These are phyloP conservation scores for Onthophagus taurus DNA, from an alignment of 1,140 invertebrate genomes.

Conservation along the genomic window DNA sequence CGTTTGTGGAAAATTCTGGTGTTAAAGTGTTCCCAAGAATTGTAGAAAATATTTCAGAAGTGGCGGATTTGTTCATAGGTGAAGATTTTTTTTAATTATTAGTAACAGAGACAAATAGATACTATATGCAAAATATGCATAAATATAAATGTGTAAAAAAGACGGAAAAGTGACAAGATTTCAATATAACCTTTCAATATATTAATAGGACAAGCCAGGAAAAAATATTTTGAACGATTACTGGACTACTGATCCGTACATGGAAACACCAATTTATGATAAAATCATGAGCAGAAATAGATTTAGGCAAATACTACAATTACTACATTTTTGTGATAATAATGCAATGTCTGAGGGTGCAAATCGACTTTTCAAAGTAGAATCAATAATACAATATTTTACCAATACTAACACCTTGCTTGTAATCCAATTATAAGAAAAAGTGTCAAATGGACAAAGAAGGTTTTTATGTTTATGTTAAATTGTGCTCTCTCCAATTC, in stretches of 20 bases:
- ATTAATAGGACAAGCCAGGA: neutral
- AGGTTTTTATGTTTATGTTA: constrained; percentile 1
- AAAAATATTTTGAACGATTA: constrained; percentile 3
- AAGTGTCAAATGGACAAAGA: neutral
- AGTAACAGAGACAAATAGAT: constrained; percentile 7
- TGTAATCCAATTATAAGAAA: constrained; percentile 1
- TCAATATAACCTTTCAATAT: constrained; percentile 2
- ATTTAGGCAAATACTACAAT: constrained; percentile 6
- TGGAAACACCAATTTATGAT: neutral
- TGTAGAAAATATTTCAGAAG: constrained; percentile 13
- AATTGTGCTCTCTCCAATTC: neutral
- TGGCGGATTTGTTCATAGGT: constrained; percentile 14
- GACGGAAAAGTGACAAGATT: neutral
- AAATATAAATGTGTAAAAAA: constrained; percentile 7
- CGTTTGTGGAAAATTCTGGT: neutral
- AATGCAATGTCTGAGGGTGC: neutral
- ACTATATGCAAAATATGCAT: constrained; percentile 30
- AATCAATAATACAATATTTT: constrained; percentile 7
- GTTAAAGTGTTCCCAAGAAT: neutral
- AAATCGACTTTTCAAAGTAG: constrained; percentile 7
- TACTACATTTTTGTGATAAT: constrained; percentile 4
- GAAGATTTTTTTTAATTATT: constrained; percentile 11
- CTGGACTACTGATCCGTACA: constrained; percentile 5
- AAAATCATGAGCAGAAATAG: constrained; percentile 4
- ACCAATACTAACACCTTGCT: neutral